Evolutionary conservation across 2,888 invertebrate genomes (phyloP).

Genomic region (Odiellus spinosus): DNA sequence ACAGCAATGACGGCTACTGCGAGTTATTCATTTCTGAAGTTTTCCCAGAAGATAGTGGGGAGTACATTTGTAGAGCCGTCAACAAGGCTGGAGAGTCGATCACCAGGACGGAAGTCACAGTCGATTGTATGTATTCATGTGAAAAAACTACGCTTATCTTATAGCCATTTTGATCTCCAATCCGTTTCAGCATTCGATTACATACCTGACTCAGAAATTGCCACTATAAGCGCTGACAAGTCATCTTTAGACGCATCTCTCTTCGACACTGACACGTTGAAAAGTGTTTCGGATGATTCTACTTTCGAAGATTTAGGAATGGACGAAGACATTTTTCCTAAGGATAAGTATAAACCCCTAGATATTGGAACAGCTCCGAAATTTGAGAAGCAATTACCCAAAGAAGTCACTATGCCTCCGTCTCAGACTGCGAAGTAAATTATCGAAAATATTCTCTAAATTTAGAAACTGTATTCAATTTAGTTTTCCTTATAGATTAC

Average conservation of each 20-base stretch:
- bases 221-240: slow-evolving; percentile 30
- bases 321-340: slow-evolving; percentile 3
- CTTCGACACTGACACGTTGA: slow-evolving; percentile 10
- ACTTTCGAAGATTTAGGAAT: slow-evolving; percentile 13
- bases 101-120: slow-evolving; percentile 22
- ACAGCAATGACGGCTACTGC: slow-evolving; percentile 51
- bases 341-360: not conserved
- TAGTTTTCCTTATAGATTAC: slow-evolving; percentile 44
- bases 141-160: too few relatives aligned
- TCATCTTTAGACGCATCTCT: slow-evolving; percentile 1
- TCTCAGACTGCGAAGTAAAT: too few relatives aligned
- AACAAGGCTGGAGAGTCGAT: slow-evolving; percentile 82
- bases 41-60: slow-evolving; percentile 83
- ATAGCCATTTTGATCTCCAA: not conserved
- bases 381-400: slow-evolving; percentile 4
- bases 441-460: too few relatives aligned
- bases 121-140: slow-evolving; percentile 28
- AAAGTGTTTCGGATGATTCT: slow-evolving; percentile 19
- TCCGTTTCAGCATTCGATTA: slow-evolving; percentile 68
- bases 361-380: slow-evolving; percentile 12
- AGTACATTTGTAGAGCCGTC: slow-evolving; percentile 79
- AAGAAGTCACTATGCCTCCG: too few relatives aligned
- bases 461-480: too few relatives aligned
- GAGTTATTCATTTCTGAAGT: slow-evolving; percentile 58
- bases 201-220: slow-evolving; percentile 68